phyloP scores from a whole-genome alignment of 2,797 vertebrate species.

The Lepus oiostolus region DNA sequence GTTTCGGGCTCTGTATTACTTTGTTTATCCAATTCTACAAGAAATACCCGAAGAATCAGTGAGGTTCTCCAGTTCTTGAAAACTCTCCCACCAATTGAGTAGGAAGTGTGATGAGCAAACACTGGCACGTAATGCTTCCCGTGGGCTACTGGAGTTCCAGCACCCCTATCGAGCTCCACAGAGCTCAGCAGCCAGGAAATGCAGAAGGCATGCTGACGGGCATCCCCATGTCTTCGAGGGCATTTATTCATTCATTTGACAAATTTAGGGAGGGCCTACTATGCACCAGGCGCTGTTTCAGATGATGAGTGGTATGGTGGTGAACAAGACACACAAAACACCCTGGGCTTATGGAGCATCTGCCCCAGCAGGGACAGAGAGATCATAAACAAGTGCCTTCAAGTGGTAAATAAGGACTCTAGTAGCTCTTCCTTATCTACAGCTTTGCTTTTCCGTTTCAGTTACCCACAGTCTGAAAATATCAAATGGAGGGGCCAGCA shows the following conservation, averaged over 20 bases:
- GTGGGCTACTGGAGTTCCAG: background rate
- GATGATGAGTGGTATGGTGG: background rate
- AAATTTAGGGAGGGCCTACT: background rate
- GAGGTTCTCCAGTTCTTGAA: slow-evolving; percentile 51
- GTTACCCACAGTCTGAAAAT: background rate
- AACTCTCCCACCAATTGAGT: slow-evolving; percentile 55
- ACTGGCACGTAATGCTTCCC: slow-evolving; percentile 26
- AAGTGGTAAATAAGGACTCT: slow-evolving; percentile 37
- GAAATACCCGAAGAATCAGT: slow-evolving; percentile 40
- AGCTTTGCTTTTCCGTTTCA: background rate
- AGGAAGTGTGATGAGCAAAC: slow-evolving; percentile 57
- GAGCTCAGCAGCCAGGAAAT: slow-evolving; percentile 19
- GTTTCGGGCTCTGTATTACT: slow-evolving; percentile 39
- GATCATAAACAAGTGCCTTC: slow-evolving; percentile 50
- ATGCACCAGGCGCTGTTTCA: background rate
- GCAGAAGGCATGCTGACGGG: background rate
- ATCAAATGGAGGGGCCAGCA: background rate
- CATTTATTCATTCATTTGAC: slow-evolving; percentile 33
- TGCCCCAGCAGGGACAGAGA: background rate
- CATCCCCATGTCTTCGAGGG: background rate
- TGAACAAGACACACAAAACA: slow-evolving; percentile 28
- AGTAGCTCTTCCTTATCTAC: background rate
- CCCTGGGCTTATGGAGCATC: background rate
- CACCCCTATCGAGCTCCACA: background rate
- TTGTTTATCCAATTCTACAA: slow-evolving; percentile 43